These are phyloP conservation scores for Brachycybe producta DNA, from an alignment of 2,888 invertebrate genomes.

Conservation along the genomic window DNA sequence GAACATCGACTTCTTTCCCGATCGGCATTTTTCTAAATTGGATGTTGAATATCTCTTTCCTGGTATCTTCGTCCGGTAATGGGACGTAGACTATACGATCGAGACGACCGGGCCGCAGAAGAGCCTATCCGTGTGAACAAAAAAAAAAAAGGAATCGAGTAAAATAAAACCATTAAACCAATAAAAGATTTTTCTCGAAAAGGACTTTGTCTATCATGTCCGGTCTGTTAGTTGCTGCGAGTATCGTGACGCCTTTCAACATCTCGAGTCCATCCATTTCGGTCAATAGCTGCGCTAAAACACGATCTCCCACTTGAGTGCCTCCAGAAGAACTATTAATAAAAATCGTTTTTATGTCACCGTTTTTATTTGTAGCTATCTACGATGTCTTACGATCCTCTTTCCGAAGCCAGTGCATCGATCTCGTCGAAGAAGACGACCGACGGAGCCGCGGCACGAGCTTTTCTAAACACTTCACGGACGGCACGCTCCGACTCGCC, in stretches of 20 bases:
- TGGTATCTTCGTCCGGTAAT: conserved; percentile 65
- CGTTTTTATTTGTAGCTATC: neutral
- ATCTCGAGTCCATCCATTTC: conserved; percentile 90
- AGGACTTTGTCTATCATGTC: conserved; percentile 84
- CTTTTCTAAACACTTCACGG: conserved; percentile 76
- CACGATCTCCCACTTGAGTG: conserved; percentile 76
- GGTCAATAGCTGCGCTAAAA: conserved; percentile 80
- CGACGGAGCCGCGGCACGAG: conserved; percentile 81
- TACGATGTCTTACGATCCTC: conserved; percentile 42
- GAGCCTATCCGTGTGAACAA: conserved; percentile 44
- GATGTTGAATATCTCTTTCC: conserved; percentile 67
- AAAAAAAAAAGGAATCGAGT: neutral
- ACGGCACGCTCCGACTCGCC: conserved; percentile 94
- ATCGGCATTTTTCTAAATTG: conserved; percentile 61
- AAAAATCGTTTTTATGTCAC: conserved; percentile 43
- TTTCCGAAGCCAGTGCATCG: conserved; percentile 79
- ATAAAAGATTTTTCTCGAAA: too few species aligned
- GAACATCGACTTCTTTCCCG: conserved; percentile 47
- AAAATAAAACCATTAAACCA: neutral
- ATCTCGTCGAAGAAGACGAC: conserved; percentile 97
- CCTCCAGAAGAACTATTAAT: conserved; percentile 32
- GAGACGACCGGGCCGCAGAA: conserved; percentile 78
- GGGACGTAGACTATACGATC: conserved; percentile 88
- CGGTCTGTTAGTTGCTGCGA: conserved; percentile 94
- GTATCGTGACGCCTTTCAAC: conserved; percentile 68